A percentile compares a stretch with the other conserved stretches of the same genome.
These are phyloP conservation scores for Cyphomyrmex costatus DNA, from an alignment of 1,140 invertebrate species.

Conservation along the genomic window DNA sequence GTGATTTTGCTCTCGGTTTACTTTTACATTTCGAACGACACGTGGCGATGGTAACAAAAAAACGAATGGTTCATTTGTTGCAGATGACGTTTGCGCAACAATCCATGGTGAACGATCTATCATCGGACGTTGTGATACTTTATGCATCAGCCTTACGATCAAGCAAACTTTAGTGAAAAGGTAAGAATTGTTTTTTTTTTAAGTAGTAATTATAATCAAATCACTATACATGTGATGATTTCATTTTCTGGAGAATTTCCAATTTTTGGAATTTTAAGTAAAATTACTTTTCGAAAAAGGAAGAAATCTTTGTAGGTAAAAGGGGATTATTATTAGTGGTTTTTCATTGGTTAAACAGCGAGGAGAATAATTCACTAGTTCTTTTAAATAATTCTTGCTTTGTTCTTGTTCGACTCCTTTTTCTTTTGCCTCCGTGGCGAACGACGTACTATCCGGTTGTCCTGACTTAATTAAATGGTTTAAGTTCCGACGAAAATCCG, in stretches of 20 bases:
- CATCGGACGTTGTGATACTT: background rate
- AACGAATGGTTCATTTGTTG: constrained; percentile 5
- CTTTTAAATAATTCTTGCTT: constrained; percentile 16
- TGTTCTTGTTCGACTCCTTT: background rate
- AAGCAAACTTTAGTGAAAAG: background rate
- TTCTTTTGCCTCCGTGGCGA: constrained; percentile 22
- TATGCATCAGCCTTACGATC: background rate
- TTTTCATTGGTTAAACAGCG: constrained; percentile 6
- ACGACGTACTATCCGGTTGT: constrained; percentile 47
- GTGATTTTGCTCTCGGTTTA: background rate
- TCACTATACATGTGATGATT: background rate
- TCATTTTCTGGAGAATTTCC: too few species aligned
- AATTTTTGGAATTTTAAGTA: background rate
- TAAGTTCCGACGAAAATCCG: constrained; percentile 78
- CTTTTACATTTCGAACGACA: constrained; percentile 31
- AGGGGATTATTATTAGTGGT: background rate
- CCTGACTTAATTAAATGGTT: constrained; percentile 80
- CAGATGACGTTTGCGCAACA: background rate
- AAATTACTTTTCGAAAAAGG: background rate
- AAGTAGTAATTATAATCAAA: background rate
- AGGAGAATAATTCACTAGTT: background rate
- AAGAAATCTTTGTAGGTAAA: background rate
- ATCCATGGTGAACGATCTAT: background rate
- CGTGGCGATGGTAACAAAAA: background rate
- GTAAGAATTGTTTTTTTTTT: background rate